Conservation (phyloP, 2,888 invertebrate species). For the Ptychoptera albimana region DNA sequence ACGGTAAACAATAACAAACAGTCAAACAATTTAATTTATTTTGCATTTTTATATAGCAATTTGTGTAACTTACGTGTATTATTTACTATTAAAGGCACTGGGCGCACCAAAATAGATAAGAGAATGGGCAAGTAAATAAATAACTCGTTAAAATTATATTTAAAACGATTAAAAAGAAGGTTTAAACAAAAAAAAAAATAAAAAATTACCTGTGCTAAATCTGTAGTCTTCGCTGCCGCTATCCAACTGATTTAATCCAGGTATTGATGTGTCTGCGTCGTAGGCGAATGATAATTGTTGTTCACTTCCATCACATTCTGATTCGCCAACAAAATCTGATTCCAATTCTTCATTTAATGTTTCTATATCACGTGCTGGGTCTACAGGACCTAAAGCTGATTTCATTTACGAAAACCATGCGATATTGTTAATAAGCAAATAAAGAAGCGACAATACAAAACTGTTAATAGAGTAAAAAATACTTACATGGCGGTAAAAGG, state of each 20-base stretch:
- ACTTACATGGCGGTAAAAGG: slow-evolving; percentile 24
- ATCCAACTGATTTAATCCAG: slow-evolving; percentile 43
- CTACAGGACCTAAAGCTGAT: slow-evolving; percentile 36
- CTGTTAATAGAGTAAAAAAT: neutral
- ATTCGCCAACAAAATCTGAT: slow-evolving; percentile 51
- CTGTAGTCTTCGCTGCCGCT: slow-evolving; percentile 46
- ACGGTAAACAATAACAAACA: neutral
- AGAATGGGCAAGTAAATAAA: neutral
- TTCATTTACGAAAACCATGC: slow-evolving; percentile 12
- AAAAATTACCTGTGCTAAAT: slow-evolving; percentile 37
- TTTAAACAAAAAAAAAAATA: neutral
- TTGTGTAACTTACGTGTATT: slow-evolving; percentile 30
- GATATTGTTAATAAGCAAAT: too few relatives aligned
- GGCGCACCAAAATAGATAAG: neutral
- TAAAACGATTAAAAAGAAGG: neutral
- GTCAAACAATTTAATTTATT: neutral
- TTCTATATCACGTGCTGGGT: slow-evolving; percentile 46
- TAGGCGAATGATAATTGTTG: slow-evolving; percentile 39
- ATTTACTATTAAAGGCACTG: slow-evolving; percentile 42
- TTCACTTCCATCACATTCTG: slow-evolving; percentile 46
- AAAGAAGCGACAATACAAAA: too few relatives aligned
- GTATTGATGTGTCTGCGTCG: slow-evolving; percentile 34
- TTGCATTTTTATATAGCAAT: neutral
- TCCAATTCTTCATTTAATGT: slow-evolving; percentile 52
- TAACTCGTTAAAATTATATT: neutral